Conservation (phyloP, 2,888 invertebrate species). For the Trichogramma evanescens region DNA sequence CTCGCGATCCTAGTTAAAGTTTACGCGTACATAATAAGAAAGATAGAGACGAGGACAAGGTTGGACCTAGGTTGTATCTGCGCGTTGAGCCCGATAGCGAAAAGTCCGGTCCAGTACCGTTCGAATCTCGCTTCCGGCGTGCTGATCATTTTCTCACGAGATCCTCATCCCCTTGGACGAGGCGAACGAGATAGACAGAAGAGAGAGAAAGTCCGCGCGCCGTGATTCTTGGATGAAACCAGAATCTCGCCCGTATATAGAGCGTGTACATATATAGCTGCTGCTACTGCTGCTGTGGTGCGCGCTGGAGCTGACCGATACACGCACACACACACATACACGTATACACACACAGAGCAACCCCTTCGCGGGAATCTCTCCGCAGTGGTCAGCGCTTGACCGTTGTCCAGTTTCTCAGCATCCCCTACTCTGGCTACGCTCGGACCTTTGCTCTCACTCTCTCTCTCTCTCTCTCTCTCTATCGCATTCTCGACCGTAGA, state of each 20-base stretch:
- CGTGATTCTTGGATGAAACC: constrained; percentile 37
- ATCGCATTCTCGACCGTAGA: background rate
- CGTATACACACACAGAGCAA: constrained; percentile 21
- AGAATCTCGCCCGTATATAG: constrained; percentile 34
- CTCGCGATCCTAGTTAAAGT: no score
- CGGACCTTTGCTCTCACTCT: no score
- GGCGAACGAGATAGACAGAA: no score
- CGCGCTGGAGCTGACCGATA: no score
- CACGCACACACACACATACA: no score
- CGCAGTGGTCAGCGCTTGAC: constrained; percentile 33
- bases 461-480: no score
- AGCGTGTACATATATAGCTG: no score
- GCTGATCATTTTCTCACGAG: constrained; percentile 44
- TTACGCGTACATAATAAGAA: no score
- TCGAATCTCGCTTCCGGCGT: constrained; percentile 19
- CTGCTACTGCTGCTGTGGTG: constrained; percentile 4
- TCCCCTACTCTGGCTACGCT: constrained; percentile 20
- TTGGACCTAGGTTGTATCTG: no score
- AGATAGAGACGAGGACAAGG: no score
- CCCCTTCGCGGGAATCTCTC: constrained; percentile 36
- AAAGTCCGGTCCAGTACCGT: constrained; percentile 19
- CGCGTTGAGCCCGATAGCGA: background rate
- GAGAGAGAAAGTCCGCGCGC: background rate
- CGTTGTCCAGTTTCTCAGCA: constrained; percentile 42
- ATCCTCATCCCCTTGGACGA: constrained; percentile 27